Conservation (phyloP, 2,888 invertebrate species). For the Dasysyrphus albostriatus region DNA sequence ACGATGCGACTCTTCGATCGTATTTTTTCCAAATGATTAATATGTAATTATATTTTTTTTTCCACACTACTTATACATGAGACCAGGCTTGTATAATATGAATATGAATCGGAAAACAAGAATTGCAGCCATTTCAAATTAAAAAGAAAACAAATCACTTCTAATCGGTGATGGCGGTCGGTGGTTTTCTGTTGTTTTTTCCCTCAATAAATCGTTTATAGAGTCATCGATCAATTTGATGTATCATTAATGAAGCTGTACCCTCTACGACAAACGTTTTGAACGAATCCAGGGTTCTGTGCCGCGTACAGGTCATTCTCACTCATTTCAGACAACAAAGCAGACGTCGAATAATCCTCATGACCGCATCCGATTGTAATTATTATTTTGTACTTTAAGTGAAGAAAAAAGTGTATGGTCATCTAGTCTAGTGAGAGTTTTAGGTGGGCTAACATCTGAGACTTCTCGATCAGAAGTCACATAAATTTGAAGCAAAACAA, state of each 20-base stretch:
- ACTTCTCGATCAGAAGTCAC: no score
- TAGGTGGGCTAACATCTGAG: no score
- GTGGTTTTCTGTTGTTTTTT: constrained; percentile 16
- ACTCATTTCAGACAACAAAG: constrained; percentile 11
- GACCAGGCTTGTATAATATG: not conserved
- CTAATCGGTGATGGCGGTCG: constrained; percentile 25
- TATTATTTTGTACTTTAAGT: not conserved
- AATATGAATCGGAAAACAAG: constrained; percentile 1
- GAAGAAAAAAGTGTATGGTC: not conserved
- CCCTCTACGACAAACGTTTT: not conserved
- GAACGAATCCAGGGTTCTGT: not conserved
- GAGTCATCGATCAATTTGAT: constrained; percentile 57
- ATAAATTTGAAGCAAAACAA: no score
- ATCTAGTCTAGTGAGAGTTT: not conserved
- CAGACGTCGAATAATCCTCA: constrained; percentile 7
- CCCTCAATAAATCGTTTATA: not conserved
- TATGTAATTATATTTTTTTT: constrained; percentile 18
- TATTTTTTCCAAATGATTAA: constrained; percentile 29
- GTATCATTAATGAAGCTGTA: constrained; percentile 59
- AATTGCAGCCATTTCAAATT: constrained; percentile 1
- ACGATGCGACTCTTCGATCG: constrained; percentile 32
- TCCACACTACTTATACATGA: not conserved
- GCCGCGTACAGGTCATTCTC: not conserved
- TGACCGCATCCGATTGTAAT: constrained; percentile 8
- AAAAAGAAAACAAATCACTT: constrained; percentile 33